Base-by-base conservation (phyloP, 2,113 vertebrate genomes). In the Hiodon alosoides region DNA sequence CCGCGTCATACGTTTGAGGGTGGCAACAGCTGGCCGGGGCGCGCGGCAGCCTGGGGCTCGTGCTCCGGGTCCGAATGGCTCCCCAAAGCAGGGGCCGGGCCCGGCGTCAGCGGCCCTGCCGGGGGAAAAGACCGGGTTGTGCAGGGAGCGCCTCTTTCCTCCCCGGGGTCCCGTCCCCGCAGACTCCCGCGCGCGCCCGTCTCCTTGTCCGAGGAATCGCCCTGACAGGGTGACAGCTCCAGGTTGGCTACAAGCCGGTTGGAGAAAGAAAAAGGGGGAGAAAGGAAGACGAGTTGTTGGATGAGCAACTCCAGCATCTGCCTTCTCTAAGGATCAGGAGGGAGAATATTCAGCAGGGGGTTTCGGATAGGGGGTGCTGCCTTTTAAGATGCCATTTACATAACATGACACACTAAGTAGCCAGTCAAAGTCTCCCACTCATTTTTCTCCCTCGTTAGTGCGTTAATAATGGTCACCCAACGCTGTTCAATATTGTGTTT, bases 181-280 rank as follows among this genome's bases (percentile, higher is more conserved):
- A 76, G 74, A 79, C 1, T 2, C 47, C 17, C 51, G 4, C 72
- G 65, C 13, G 68, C 73, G 46, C 61, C 81, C 48, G 78, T 52
- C 60, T 86, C 86, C 73, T 88, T 85, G 5, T 85, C 84, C 62
- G 83, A 83, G 16, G 82, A 85, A 74, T 83, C 86, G 53, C 79
- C 81, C 69, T 83, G 84, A 55, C 64, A 57, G 61, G 68, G 62
- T 61, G 74, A 54, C 78, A 83, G 76, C 47, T 53, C 76, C n/a
- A 81, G 72, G 74, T 84, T 85, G 53, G 85, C 89, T 82, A 70
- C 48, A 53, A 3, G 52, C 47, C n/a, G 5, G 77, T 4, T 46
- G 53, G 50, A 31, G 59, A 79, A 71, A 77, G 13, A 53, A 70
- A 67, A 53, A 79, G 51, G 52, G 16, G 74, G 61, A 71, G 51